Conservation (phyloP, 2,888 invertebrate genomes). For the Leptinotarsa rubiginosa region DNA sequence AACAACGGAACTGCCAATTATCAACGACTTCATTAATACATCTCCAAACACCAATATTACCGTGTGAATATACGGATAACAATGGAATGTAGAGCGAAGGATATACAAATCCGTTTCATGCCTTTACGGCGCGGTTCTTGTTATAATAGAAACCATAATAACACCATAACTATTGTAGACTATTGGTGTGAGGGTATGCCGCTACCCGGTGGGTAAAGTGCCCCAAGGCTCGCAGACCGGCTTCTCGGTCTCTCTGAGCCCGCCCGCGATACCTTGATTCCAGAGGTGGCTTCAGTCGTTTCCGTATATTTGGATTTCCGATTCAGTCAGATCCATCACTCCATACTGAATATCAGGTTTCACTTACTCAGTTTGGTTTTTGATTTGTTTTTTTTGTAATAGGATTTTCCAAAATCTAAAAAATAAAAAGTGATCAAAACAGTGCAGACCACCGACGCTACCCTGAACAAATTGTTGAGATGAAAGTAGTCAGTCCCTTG, state of each 20-base stretch:
- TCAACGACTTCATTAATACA: slow-evolving; percentile 24
- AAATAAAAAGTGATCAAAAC: too few relatives aligned
- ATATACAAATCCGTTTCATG: slow-evolving; percentile 21
- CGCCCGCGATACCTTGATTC: slow-evolving; percentile 32
- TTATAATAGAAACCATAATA: slow-evolving; percentile 28
- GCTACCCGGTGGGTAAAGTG: slow-evolving; percentile 41
- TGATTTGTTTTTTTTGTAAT: too few relatives aligned
- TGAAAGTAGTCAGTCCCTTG: too few relatives aligned
- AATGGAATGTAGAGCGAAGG: slow-evolving; percentile 18
- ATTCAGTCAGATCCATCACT: too few relatives aligned
- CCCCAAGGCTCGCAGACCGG: slow-evolving; percentile 41
- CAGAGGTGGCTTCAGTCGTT: slow-evolving; percentile 12
- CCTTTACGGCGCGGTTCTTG: slow-evolving; percentile 7
- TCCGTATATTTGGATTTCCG: background rate
- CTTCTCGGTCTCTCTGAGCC: slow-evolving; percentile 37
- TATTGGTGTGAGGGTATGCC: slow-evolving; percentile 28
- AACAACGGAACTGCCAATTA: slow-evolving; percentile 25
- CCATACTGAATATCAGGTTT: too few relatives aligned
- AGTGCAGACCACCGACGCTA: too few relatives aligned
- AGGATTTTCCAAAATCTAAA: too few relatives aligned
- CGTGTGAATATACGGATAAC: slow-evolving; percentile 23
- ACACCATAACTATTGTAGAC: slow-evolving; percentile 18
- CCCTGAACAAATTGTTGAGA: too few relatives aligned
- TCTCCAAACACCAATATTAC: slow-evolving; percentile 21
- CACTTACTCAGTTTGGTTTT: too few relatives aligned